Conservation (phyloP, 2,888 invertebrate genomes). For the Amblyjoppa proteus region DNA sequence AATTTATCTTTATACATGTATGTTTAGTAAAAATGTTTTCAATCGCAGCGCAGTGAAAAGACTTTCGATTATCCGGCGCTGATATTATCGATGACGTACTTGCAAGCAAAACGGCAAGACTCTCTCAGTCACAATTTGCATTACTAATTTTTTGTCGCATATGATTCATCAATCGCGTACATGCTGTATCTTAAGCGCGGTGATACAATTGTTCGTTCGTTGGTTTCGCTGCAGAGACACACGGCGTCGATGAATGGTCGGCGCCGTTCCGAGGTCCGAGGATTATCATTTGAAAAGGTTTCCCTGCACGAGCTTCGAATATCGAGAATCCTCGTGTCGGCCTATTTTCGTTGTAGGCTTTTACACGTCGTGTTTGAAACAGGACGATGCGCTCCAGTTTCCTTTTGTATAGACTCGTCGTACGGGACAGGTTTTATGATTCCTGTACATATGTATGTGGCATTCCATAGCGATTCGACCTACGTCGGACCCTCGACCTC, state of each 20-base stretch:
- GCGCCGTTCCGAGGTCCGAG: not conserved
- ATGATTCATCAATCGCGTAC: not conserved
- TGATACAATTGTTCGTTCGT: not conserved
- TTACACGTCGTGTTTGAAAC: not conserved
- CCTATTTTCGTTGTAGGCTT: slow-evolving; percentile 3
- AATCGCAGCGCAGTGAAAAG: no score
- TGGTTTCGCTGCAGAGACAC: not conserved
- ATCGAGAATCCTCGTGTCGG: not conserved
- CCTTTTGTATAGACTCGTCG: slow-evolving; percentile 48
- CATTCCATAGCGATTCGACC: no score
- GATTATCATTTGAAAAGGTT: not conserved
- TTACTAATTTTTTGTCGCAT: not conserved
- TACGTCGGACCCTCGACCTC: no score
- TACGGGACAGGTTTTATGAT: slow-evolving; percentile 40
- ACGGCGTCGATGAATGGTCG: not conserved
- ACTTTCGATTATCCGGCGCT: not conserved
- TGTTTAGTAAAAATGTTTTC: no score
- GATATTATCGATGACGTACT: not conserved
- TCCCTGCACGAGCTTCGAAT: not conserved
- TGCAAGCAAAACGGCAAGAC: not conserved
- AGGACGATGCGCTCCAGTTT: slow-evolving; percentile 46
- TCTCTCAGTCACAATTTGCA: not conserved
- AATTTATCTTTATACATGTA: no score
- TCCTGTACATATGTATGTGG: not conserved
- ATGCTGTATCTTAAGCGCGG: not conserved